Conservation (phyloP, 2,113 vertebrate genomes). For the Dasyurus viverrinus region DNA sequence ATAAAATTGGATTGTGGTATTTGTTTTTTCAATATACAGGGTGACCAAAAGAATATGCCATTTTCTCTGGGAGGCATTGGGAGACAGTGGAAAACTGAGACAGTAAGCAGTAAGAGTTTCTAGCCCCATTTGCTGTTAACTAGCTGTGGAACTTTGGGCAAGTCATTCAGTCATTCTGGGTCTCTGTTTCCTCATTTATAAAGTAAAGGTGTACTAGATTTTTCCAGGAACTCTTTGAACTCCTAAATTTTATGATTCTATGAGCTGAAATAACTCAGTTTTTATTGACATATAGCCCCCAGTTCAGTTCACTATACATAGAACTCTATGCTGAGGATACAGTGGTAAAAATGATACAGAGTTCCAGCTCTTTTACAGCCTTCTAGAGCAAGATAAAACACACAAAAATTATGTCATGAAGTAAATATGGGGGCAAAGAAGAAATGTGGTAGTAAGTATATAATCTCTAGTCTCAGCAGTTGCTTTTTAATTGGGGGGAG, state of each 20-base stretch:
- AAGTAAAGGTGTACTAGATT: not conserved
- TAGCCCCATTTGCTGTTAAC: not conserved
- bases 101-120: not conserved
- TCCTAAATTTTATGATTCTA: not conserved
- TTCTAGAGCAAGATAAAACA: not conserved
- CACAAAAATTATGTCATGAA: not conserved
- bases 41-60: not conserved
- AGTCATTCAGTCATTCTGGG: not conserved
- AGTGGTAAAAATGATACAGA: not conserved
- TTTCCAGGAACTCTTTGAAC: not conserved
- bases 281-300: not conserved
- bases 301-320: not conserved
- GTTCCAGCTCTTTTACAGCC: not conserved
- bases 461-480: not conserved
- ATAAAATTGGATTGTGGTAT: not conserved
- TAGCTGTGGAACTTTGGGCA: not conserved
- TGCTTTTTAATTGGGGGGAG: not conserved
- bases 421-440: not conserved
- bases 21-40: not conserved
- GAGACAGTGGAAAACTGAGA: not conserved
- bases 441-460: not conserved
- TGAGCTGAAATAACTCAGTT: not conserved
- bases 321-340: not conserved
- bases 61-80: conserved; percentile 3
- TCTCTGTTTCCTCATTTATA: not conserved